Conservation (phyloP, 2,888 invertebrate genomes). For the Chrysolina oricalcia region DNA sequence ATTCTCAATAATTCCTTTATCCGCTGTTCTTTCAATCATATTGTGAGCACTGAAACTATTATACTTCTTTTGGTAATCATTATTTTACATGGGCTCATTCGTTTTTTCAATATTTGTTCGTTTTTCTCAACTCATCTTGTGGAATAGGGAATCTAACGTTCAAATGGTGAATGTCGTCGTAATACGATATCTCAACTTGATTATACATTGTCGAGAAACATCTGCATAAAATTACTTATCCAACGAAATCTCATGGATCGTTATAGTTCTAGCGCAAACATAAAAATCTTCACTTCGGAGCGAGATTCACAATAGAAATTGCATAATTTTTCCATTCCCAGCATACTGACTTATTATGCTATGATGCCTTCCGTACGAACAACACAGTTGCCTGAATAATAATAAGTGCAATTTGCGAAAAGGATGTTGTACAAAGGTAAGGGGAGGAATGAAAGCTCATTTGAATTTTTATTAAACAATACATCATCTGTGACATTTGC, state of each 20-base stretch:
- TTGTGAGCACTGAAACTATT: too few relatives aligned
- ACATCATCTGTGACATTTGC: constrained; percentile 47
- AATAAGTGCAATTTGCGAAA: constrained; percentile 47
- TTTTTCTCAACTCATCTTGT: too few relatives aligned
- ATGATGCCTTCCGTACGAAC: constrained; percentile 33
- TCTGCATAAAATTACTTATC: neutral
- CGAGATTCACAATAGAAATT: constrained; percentile 26
- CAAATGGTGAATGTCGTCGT: too few relatives aligned
- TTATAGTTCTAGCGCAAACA: constrained; percentile 22
- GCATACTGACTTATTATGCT: constrained; percentile 32
- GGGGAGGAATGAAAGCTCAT: constrained; percentile 42
- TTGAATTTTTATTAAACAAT: constrained; percentile 57
- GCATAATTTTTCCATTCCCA: constrained; percentile 28
- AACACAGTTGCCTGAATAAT: constrained; percentile 47
- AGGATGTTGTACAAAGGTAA: constrained; percentile 32
- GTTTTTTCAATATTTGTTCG: too few relatives aligned
- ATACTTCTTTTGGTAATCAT: too few relatives aligned
- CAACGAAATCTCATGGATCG: neutral
- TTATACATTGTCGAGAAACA: neutral
- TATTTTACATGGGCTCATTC: too few relatives aligned
- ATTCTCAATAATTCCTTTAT: too few relatives aligned
- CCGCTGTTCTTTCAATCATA: too few relatives aligned
- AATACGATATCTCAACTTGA: too few relatives aligned
- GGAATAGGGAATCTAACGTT: too few relatives aligned
- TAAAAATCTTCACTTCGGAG: constrained; percentile 1